Base-by-base conservation (phyloP, 2,113 vertebrate species). In the Nanger granti region DNA sequence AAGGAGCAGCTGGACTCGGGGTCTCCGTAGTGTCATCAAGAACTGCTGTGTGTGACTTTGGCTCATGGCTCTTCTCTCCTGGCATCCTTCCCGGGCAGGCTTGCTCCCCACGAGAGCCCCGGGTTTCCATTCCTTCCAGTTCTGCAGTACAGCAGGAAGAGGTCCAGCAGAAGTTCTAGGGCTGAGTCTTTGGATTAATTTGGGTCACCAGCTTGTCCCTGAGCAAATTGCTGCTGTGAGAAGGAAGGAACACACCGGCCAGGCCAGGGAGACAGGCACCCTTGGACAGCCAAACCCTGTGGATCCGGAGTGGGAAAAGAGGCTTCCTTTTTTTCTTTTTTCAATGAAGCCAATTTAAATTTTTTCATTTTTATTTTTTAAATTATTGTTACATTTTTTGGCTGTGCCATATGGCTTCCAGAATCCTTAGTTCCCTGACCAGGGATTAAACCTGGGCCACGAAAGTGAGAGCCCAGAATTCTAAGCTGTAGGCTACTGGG, bases 11-110 rank as follows among this genome's bases (percentile, higher is more conserved):
- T 62, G 26, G 59, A 20, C n/a, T 10, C 0, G 1, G 47, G 44
- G 59, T 59, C 64, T 47, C 85, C 0, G 0, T 2, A 18, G n/a
- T 22, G 15, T 83, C n/a, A 0, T 15, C 9, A 29, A 28, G 44
- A 26, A 69, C 94, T 62, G 49, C 29, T 0, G 0, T 69, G 34
- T 2, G 22, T 73, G 1, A 66, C 80, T 49, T 54, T 49, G 76
- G 79, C 69, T 55, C 37, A 0, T n/a, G 5, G 29, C 22, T 64
- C 62, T 24, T 12, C 41, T 69, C 69, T 17, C 7, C 11, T 55
- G 12, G 22, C 18, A 2, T 80, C 92, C 89, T 14, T 57, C 73
- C 41, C 7, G 10, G 60, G 17, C 3, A 20, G 37, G 44, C 57
- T 52, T 15, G 0, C 24, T 59, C 24, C 22, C 44, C 31, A 3